phyloP scores from a whole-genome alignment of 2,113 vertebrate species.

The Pluvialis apricaria region DNA sequence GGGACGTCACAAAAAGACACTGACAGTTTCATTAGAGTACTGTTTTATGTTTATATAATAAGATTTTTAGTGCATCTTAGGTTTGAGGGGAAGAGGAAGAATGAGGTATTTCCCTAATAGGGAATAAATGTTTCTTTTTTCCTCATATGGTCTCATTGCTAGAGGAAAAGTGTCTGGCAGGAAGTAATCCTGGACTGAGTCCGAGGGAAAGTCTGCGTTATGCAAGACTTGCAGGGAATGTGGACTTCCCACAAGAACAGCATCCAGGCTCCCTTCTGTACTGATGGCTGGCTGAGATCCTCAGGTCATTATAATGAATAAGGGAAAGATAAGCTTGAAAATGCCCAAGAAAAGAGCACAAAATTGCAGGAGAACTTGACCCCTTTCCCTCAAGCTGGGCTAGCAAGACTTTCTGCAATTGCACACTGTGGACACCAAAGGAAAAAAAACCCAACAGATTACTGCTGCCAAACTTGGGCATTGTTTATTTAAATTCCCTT shows the following conservation, averaged over 20 bases:
- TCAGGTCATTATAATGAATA: not conserved
- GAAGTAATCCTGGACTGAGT: not conserved
- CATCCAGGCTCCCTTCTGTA: not conserved
- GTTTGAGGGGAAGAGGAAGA: not conserved
- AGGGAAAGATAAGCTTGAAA: not conserved
- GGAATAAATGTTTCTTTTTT: not conserved
- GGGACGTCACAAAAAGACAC: not conserved
- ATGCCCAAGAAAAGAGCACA: not conserved
- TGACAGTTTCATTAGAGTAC: not conserved
- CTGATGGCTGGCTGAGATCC: not conserved
- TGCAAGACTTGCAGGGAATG: not conserved
- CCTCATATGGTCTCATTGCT: not conserved
- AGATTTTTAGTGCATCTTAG: not conserved
- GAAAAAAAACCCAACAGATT: not conserved
- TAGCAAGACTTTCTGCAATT: not conserved
- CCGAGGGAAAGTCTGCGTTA: not conserved
- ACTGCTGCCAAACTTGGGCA: not conserved
- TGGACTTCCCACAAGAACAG: not conserved
- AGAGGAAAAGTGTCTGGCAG: not conserved
- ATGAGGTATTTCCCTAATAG: not conserved
- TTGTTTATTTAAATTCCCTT: not conserved
- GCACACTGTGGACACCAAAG: not conserved
- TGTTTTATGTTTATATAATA: not conserved
- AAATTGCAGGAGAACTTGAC: accelerated
- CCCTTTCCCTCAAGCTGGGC: not conserved